phyloP scores from a whole-genome alignment of 2,113 vertebrate genomes.

The Mormoops blainvillei region DNA sequence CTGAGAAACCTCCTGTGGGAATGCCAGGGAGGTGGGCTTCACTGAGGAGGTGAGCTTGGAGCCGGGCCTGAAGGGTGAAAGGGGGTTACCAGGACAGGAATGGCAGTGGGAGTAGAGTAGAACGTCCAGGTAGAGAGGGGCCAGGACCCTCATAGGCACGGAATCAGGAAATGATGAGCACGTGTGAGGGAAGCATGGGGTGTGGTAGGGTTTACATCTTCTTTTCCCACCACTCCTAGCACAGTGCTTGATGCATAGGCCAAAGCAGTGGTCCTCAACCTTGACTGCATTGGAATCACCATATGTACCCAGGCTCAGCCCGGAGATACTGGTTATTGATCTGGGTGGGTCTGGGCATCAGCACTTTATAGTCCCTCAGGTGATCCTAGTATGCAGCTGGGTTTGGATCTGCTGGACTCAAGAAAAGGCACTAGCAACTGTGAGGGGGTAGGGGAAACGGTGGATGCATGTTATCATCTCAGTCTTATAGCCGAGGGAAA shows the following conservation, averaged over 20 bases:
- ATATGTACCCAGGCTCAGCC: no score
- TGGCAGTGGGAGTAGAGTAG: not conserved
- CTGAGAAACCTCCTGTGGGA: not conserved
- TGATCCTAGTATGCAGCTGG: not conserved
- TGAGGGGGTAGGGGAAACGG: no score
- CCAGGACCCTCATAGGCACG: not conserved
- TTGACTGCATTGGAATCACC: not conserved
- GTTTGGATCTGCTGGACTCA: not conserved
- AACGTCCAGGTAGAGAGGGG: not conserved
- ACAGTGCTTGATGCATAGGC: not conserved
- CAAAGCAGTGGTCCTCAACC: not conserved
- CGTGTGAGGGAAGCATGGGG: not conserved
- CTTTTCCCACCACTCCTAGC: not conserved
- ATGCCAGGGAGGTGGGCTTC: not conserved
- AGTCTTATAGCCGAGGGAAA: not conserved
- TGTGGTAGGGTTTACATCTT: not conserved
- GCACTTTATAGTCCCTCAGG: not conserved
- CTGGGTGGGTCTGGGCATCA: not conserved
- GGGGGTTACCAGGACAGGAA: not conserved
- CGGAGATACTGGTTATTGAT: not conserved
- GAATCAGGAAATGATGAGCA: not conserved
- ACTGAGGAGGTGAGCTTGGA: not conserved
- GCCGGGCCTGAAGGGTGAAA: not conserved
- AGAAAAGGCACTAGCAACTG: not conserved
- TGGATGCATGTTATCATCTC: accelerated